phyloP scores from a whole-genome alignment of 2,888 invertebrate species.

The Hypolimnas misippus region DNA sequence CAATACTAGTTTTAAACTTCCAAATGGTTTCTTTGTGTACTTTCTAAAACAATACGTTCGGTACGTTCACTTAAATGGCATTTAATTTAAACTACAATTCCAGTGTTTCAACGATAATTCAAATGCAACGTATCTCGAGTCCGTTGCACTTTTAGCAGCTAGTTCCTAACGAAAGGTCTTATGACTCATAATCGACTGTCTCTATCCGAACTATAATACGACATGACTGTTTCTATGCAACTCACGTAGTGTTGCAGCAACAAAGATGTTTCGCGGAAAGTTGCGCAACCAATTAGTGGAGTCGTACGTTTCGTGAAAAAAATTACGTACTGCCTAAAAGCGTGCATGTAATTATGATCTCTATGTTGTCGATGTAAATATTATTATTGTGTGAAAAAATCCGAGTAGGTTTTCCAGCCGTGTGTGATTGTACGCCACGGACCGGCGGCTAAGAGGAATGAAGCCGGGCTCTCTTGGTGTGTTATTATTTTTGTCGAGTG shows the following conservation, averaged over 20 bases:
- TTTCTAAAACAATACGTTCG: conserved; percentile 70
- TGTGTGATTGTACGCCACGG: conserved; percentile 59
- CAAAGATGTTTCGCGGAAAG: conserved; percentile 55
- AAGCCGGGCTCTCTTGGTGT: conserved; percentile 60
- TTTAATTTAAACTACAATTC: conserved; percentile 71
- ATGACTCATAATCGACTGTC: conserved; percentile 42
- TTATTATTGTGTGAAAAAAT: conserved; percentile 36
- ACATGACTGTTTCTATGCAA: conserved; percentile 50
- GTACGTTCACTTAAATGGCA: conserved; percentile 65
- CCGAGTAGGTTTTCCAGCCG: conserved; percentile 26
- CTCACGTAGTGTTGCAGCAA: conserved; percentile 59
- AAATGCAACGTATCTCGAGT: conserved; percentile 47
- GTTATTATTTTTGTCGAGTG: conserved; percentile 52
- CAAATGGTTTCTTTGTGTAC: conserved; percentile 52
- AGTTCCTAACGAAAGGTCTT: conserved; percentile 43
- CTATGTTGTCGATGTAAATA: conserved; percentile 32
- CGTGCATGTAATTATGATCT: conserved; percentile 41
- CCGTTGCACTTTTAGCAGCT: conserved; percentile 41
- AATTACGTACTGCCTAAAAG: conserved; percentile 39
- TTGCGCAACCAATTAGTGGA: conserved; percentile 72
- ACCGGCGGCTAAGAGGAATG: conserved; percentile 68
- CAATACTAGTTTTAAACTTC: conserved; percentile 24
- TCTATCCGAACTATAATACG: conserved; percentile 42
- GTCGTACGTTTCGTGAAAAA: conserved; percentile 47
- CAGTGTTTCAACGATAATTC: conserved; percentile 58